Conservation (phyloP, 2,113 vertebrate species). For the Bos javanicus region DNA sequence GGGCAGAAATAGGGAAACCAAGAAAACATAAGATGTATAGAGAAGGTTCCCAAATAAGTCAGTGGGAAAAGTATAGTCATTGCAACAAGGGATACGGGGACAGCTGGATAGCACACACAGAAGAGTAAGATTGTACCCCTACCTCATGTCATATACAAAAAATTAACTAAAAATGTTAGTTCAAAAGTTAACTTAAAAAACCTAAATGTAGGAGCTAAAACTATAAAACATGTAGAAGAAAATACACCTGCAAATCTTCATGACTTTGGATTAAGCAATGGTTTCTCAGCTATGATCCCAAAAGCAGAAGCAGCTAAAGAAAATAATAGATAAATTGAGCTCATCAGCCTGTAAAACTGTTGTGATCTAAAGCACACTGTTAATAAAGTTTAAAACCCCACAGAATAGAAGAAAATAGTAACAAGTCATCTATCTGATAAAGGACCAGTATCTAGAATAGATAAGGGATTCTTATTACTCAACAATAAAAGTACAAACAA, state of each 20-base stretch:
- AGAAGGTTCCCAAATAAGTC: background rate
- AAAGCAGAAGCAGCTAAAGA: background rate
- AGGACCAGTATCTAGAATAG: background rate
- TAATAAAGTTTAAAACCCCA: background rate
- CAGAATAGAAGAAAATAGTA: background rate
- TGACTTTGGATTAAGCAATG: background rate
- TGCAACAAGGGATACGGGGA: background rate
- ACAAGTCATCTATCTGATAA: background rate
- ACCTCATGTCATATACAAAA: background rate
- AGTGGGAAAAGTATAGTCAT: background rate
- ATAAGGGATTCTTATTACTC: background rate
- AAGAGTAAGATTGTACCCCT: background rate
- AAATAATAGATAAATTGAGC: background rate
- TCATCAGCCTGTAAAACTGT: background rate
- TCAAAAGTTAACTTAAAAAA: background rate
- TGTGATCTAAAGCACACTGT: background rate
- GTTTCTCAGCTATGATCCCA: background rate
- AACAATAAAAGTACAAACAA: background rate
- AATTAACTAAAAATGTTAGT: background rate
- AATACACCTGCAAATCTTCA: background rate
- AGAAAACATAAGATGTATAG: too few relatives aligned
- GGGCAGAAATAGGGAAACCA: background rate
- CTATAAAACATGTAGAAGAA: background rate
- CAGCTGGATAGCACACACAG: accelerated
- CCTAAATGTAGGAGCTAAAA: background rate